Base-by-base conservation (phyloP, 2,888 invertebrate species). In the Baronia brevicornis region DNA sequence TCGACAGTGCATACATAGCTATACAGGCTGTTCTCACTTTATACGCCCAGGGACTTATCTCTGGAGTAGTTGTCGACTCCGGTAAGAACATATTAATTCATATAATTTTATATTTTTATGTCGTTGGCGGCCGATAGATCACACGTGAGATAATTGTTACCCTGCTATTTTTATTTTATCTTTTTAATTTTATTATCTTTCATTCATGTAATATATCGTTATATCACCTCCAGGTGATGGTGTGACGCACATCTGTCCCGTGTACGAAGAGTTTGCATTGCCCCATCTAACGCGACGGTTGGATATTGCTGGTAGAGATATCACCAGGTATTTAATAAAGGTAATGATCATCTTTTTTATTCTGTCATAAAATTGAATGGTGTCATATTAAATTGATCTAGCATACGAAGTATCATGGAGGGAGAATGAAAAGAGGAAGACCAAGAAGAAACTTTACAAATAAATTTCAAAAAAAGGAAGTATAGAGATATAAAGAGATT, bases 201-300 rank as follows among this genome's bases (percentile, higher is more conserved):
- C 5, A 10, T 23, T 3, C 17, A 14, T 27, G 10, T 7, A 28
- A 28, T n/a, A 27, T 19, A 26, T 12, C 4, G 17, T 25, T 9
- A 14, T 28, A 12, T 11, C 30, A 3, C 4, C 38, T 39, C 1
- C 31, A 82, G 98, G 99, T 1, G 99, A 99, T 68, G 99, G 99
- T 25, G 99, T 99, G 0, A 99, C 99, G 2, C 99, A 99, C 73
- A 98, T 99, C 41, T 99, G 98, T 66, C 99, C 99, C 0, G 99
- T 99, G 1, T 99, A 96, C 61, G 97, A 99, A 67, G 97, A 97
- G 59, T 98, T 93, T 65, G 93, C 98, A 0, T 78, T 99, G 46
- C 96, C 97, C 1, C 98, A 99, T 86, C 86, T 99, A 31, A 99
- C 98, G 0, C 86, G 95, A 48, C 86, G 99, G 28, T 74, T 99